A percentile compares a stretch with the other conserved stretches of the same genome.
These are phyloP conservation scores for Hemibagrus guttatus DNA, from an alignment of 2,797 vertebrate species.

Conservation along the genomic window DNA sequence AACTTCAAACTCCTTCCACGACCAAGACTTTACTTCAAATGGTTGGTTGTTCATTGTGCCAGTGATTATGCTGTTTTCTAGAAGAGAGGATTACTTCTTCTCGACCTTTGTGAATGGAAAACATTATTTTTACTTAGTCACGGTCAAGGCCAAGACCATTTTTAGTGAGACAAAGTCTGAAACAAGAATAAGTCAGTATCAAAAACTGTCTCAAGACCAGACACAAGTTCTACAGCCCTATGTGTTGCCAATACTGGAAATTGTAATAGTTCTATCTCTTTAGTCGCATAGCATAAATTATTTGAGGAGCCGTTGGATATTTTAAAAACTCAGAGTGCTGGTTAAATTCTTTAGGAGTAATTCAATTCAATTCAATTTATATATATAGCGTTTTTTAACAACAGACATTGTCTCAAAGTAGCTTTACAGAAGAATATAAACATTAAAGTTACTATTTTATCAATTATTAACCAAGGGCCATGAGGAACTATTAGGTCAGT, in stretches of 20 bases:
- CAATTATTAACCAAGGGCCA: no score
- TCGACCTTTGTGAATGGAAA: neutral
- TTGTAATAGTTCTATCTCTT: neutral
- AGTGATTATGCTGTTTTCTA: neutral
- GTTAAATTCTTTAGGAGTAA: neutral
- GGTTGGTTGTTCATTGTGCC: neutral
- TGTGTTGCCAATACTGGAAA: neutral
- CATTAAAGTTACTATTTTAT: no score
- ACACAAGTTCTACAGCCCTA: neutral
- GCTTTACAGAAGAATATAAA: no score
- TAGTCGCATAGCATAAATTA: neutral
- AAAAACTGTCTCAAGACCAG: neutral
- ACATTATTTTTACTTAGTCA: neutral
- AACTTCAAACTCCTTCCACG: neutral
- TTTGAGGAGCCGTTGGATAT: neutral
- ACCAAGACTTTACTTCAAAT: neutral
- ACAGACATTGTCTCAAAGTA: no score
- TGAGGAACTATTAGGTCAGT: no score
- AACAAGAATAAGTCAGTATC: neutral
- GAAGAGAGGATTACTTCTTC: neutral
- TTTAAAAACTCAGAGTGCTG: neutral
- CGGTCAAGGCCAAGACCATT: neutral
- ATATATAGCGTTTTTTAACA: no score
- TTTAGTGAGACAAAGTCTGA: neutral
- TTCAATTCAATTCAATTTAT: no score